These are phyloP conservation scores for Aphodius sticticus DNA, from an alignment of 2,888 invertebrate genomes.

Conservation along the genomic window DNA sequence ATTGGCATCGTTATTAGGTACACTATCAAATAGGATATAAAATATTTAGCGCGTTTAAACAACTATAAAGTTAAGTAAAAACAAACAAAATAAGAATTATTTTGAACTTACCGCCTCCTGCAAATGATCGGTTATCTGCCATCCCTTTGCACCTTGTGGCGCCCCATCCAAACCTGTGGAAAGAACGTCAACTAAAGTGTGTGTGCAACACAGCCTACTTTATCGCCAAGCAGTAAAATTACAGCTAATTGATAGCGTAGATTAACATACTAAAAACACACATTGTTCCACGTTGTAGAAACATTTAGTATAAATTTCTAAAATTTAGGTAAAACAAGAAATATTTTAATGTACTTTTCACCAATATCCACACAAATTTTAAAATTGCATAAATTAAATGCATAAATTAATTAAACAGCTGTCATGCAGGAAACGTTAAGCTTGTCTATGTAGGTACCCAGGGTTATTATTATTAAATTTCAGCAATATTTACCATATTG, in stretches of 20 bases:
- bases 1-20: no score
- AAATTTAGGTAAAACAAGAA: no score
- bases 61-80: neutral
- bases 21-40: no score
- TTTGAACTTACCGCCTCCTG: constrained; percentile 73
- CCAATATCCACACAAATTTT: neutral
- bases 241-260: neutral
- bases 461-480: neutral
- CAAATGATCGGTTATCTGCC: constrained; percentile 83
- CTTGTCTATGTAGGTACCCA: neutral
- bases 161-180: constrained; percentile 68
- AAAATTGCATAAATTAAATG: neutral
- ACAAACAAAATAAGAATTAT: neutral
- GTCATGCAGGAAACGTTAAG: neutral
- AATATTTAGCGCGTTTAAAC: neutral
- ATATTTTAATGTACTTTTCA: neutral
- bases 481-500: neutral
- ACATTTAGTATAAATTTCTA: no score
- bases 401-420: neutral
- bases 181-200: constrained; percentile 40
- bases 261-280: neutral
- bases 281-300: no score
- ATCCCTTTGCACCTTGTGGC: constrained; percentile 71
- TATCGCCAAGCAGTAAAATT: neutral
- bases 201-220: neutral